A percentile compares a stretch with the other conserved stretches of the same genome.
These are phyloP conservation scores for Hirtodrosophila trivittata DNA, from an alignment of 2,888 invertebrate species.

Conservation along the genomic window DNA sequence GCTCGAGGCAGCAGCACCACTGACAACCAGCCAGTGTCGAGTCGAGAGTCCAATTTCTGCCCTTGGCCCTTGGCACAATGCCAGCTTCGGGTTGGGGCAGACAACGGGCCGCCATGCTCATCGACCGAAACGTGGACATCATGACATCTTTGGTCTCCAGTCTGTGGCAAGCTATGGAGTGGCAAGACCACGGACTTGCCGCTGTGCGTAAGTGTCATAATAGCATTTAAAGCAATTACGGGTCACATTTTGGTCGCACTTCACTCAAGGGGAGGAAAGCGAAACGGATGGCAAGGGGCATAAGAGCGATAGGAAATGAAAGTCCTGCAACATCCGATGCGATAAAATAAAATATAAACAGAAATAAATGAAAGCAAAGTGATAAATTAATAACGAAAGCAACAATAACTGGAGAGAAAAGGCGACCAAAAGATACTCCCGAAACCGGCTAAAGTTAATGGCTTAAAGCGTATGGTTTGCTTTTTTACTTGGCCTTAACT, in stretches of 20 bases:
- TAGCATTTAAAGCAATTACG: constrained; percentile 81
- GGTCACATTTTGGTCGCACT: constrained; percentile 66
- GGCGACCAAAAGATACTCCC: background rate
- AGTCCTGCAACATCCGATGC: constrained; percentile 68
- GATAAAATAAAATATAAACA: constrained; percentile 56
- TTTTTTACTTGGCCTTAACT: no score
- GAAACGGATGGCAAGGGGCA: background rate
- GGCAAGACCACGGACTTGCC: constrained; percentile 22
- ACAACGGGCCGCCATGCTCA: constrained; percentile 31
- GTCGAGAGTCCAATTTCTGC: constrained; percentile 18
- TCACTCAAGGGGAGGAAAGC: background rate
- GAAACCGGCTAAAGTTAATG: no score
- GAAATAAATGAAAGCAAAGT: constrained; percentile 11
- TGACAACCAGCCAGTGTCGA: constrained; percentile 4
- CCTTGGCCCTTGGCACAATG: constrained; percentile 57
- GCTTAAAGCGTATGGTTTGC: no score
- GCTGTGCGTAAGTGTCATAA: constrained; percentile 79
- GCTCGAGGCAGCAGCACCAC: constrained; percentile 14
- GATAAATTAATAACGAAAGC: background rate
- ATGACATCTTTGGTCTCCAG: constrained; percentile 20
- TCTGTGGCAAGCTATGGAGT: constrained; percentile 3
- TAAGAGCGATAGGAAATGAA: constrained; percentile 49
- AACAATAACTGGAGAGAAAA: constrained; percentile 1
- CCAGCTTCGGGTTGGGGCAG: constrained; percentile 42
- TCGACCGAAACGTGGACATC: constrained; percentile 10